These are phyloP conservation scores for Thinocorus orbignyianus DNA, from an alignment of 2,113 vertebrate genomes.

Conservation along the genomic window DNA sequence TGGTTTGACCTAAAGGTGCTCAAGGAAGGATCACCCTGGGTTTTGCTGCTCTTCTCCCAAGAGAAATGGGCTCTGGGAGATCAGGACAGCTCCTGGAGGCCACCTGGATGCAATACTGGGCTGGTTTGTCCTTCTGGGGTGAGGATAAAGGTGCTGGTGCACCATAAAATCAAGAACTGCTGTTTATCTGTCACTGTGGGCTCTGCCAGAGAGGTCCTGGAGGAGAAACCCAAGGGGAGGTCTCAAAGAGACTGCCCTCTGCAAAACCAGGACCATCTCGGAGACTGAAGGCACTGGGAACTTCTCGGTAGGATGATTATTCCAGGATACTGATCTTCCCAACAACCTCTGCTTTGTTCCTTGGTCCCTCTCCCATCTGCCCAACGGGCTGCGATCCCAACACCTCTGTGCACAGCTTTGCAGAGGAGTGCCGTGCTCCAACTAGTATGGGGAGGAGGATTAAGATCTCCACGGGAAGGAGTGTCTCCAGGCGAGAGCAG, in stretches of 20 bases:
- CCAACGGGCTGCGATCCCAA: not conserved
- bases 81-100: not conserved
- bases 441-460: not conserved
- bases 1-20: not conserved
- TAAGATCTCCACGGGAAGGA: not conserved
- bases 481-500: not conserved
- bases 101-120: not conserved
- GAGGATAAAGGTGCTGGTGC: not conserved
- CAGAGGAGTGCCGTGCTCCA: not conserved
- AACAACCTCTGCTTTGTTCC: not conserved
- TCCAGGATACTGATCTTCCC: not conserved
- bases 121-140: not conserved
- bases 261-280: not conserved
- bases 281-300: too few relatives aligned
- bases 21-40: not conserved
- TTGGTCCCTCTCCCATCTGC: not conserved
- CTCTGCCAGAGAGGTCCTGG: not conserved
- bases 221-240: not conserved
- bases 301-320: not conserved
- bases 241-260: not conserved
- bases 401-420: not conserved
- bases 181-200: fast-evolving
- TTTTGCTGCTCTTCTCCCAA: not conserved
- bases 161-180: fast-evolving
- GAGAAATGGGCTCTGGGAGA: not conserved